phyloP scores from a whole-genome alignment of 2,888 invertebrate genomes.

The Apodemia zela region DNA sequence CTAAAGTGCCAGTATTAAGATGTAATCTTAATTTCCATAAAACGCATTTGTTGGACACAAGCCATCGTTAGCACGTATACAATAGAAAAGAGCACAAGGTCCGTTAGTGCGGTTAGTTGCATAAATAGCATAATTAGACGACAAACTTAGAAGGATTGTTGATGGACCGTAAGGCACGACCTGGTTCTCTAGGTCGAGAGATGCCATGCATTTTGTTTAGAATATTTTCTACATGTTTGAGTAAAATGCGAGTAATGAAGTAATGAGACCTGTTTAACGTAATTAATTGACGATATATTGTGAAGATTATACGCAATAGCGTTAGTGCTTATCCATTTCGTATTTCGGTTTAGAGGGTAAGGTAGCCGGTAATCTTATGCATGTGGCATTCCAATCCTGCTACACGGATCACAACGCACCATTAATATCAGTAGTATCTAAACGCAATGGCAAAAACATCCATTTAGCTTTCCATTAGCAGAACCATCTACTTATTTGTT shows the following conservation, averaged over 20 bases:
- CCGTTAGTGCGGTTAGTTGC: slow-evolving; percentile 38
- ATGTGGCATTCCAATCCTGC: too few species aligned
- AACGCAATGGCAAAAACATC: too few species aligned
- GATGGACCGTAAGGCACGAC: slow-evolving; percentile 45
- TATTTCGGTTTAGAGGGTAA: too few species aligned
- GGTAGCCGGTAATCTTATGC: too few species aligned
- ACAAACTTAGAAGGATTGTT: slow-evolving; percentile 55
- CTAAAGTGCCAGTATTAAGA: slow-evolving; percentile 24
- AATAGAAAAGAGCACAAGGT: slow-evolving; percentile 75
- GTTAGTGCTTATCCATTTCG: too few species aligned
- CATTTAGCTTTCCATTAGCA: too few species aligned
- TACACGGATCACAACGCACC: too few species aligned
- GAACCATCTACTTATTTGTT: too few species aligned
- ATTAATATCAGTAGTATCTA: too few species aligned
- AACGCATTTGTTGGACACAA: slow-evolving; percentile 33
- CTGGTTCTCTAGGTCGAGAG: slow-evolving; percentile 17
- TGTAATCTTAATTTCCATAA: slow-evolving; percentile 42
- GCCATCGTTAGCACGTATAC: slow-evolving; percentile 47
- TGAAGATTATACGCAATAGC: too few species aligned
- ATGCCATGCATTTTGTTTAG: slow-evolving; percentile 11
- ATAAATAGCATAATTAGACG: slow-evolving; percentile 61
- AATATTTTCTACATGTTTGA: slow-evolving; percentile 3
- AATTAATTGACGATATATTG: too few species aligned
- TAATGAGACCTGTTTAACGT: neutral
- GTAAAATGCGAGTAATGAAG: neutral